phyloP scores from a whole-genome alignment of 2,797 vertebrate species.

The Gymnoscopelus braueri region DNA sequence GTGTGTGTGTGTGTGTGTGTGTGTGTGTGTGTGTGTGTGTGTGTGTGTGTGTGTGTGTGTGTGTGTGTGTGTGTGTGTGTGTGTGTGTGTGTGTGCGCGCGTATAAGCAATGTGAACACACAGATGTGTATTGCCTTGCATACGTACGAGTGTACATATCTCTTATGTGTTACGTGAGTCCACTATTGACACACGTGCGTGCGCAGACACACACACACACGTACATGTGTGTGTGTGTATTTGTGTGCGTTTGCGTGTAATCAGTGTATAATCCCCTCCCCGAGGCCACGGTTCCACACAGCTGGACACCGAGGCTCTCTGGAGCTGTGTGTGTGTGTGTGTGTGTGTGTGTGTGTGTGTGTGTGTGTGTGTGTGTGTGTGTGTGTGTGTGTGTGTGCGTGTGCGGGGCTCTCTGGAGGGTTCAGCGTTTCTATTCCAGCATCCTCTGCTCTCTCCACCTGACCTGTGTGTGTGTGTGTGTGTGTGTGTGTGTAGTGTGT shows the following conservation, averaged over 20 bases:
- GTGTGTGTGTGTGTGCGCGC: too few relatives aligned
- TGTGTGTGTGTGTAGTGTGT: constrained; percentile 70
- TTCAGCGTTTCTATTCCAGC: constrained; percentile 77
- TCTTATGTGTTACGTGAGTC: too few relatives aligned
- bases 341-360: not conserved
- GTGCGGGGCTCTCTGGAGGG: constrained; percentile 68
- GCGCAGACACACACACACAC: too few relatives aligned
- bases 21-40: not conserved
- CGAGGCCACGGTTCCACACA: constrained; percentile 78
- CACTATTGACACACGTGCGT: too few relatives aligned
- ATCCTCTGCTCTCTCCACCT: constrained; percentile 82
- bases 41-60: not conserved
- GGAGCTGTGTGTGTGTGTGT: constrained; percentile 42
- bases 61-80: too few relatives aligned
- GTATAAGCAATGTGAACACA: too few relatives aligned
- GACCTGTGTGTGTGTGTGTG: constrained; percentile 66
- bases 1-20: constrained; percentile 33
- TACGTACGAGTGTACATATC: too few relatives aligned
- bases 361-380: constrained; percentile 2
- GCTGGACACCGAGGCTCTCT: constrained; percentile 78
- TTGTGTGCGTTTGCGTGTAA: constrained; percentile 52
- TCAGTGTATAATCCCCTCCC: constrained; percentile 80
- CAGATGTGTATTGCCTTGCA: not conserved
- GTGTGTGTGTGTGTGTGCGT: not conserved
- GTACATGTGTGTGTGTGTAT: constrained; percentile 22